phyloP scores from a whole-genome alignment of 2,113 vertebrate genomes.

The Aspiorhynchus laticeps region DNA sequence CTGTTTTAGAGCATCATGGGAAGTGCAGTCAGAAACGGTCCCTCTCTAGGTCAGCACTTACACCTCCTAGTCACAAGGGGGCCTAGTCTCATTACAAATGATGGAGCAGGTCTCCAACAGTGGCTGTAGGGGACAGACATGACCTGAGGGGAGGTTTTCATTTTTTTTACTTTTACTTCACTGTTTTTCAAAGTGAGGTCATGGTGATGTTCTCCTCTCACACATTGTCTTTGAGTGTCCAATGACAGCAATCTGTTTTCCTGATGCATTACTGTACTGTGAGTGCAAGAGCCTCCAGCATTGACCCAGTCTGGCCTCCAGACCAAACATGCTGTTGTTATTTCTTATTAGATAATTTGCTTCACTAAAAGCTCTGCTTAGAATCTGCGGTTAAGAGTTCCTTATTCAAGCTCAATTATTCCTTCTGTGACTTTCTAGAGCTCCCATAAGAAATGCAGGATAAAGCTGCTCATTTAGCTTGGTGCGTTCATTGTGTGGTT shows the following conservation, averaged over 20 bases:
- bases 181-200: not conserved
- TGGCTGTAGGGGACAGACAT: not conserved
- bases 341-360: not conserved
- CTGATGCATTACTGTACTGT: not conserved
- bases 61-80: constrained; percentile 52
- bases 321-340: not conserved
- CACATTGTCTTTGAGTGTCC: not conserved
- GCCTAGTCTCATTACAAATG: constrained; percentile 50
- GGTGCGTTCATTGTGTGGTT: not conserved
- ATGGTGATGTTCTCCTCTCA: not conserved
- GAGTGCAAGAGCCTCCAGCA: not conserved
- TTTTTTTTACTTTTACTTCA: not conserved
- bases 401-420: constrained; percentile 14
- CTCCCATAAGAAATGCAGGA: not conserved
- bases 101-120: constrained; percentile 32
- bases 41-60: constrained; percentile 32
- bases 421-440: not conserved
- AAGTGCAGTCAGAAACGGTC: not conserved
- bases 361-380: not conserved
- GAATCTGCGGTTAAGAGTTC: not conserved
- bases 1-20: not conserved
- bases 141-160: not conserved
- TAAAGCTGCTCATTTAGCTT: not conserved
- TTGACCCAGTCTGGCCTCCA: not conserved
- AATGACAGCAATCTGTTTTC: not conserved